These are phyloP conservation scores for Telenomus remus DNA, from an alignment of 1,140 invertebrate species.

Conservation along the genomic window DNA sequence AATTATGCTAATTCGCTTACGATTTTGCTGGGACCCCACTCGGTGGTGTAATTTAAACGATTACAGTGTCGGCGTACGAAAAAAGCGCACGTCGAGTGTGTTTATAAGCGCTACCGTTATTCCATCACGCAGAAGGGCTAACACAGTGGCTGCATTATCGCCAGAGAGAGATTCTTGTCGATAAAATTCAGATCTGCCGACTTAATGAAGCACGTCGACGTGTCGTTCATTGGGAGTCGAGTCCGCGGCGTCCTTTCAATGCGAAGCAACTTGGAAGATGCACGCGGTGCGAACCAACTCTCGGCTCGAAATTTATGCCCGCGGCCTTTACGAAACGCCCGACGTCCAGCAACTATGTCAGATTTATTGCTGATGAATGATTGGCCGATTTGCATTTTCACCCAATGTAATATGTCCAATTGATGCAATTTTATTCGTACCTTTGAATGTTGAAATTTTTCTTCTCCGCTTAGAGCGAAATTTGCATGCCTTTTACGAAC, in stretches of 20 bases:
- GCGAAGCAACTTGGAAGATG: slow-evolving; percentile 39
- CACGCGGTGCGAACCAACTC: slow-evolving; percentile 15
- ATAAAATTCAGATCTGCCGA: slow-evolving; percentile 53
- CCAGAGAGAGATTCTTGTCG: slow-evolving; percentile 36
- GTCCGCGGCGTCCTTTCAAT: slow-evolving; percentile 52
- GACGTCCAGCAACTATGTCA: slow-evolving; percentile 29
- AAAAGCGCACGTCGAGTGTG: slow-evolving; percentile 13
- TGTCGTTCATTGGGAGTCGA: slow-evolving; percentile 33
- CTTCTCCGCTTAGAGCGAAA: background rate
- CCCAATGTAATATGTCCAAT: slow-evolving; percentile 4
- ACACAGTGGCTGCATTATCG: slow-evolving; percentile 29
- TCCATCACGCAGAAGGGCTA: slow-evolving; percentile 28
- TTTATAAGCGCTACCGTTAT: slow-evolving; percentile 12
- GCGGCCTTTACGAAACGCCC: slow-evolving; percentile 33
- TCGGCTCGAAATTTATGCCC: slow-evolving; percentile 42
- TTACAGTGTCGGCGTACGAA: slow-evolving; percentile 17
- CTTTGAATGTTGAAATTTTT: slow-evolving; percentile 24
- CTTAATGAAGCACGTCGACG: slow-evolving; percentile 48
- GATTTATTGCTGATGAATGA: slow-evolving; percentile 53
- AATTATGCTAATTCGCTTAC: slow-evolving; percentile 34
- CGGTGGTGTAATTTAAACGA: slow-evolving; percentile 37
- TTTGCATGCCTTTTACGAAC: no score
- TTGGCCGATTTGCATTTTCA: slow-evolving; percentile 41
- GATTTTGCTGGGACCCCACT: slow-evolving; percentile 5
- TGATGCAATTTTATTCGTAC: slow-evolving; percentile 23